Percentiles rank a stretch among this genome's conserved stretches.
Conservation (phyloP, 2,113 vertebrate genomes). For the Trochalopteron elliotii region DNA sequence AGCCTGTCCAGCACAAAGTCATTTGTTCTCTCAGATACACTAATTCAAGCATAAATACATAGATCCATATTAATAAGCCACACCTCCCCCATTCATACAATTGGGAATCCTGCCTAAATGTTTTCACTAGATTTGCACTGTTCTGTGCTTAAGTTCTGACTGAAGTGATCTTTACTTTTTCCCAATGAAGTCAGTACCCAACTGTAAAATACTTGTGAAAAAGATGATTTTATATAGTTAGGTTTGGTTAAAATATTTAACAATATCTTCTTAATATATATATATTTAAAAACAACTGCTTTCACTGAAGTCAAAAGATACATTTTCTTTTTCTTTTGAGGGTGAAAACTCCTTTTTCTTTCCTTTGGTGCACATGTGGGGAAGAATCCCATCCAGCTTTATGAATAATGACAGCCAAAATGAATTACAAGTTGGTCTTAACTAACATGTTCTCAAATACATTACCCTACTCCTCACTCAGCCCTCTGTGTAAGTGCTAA, state of each 20-base stretch:
- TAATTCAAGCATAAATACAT: constrained; percentile 58
- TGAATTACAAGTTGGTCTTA: constrained; percentile 54
- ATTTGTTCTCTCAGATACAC: constrained; percentile 40
- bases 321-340: background rate
- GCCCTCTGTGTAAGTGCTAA: constrained; percentile 53
- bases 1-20: constrained; percentile 39
- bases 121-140: background rate
- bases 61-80: constrained; percentile 28
- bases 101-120: background rate
- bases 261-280: background rate
- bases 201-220: background rate
- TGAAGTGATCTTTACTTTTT: background rate
- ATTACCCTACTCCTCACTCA: constrained; percentile 41
- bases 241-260: background rate
- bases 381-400: constrained; percentile 18
- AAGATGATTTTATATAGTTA: background rate
- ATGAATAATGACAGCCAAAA: constrained; percentile 46
- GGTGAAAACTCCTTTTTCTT: background rate
- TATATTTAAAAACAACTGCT: background rate
- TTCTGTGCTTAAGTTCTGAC: background rate
- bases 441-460: constrained; percentile 55
- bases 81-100: background rate
- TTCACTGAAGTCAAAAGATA: background rate
- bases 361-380: background rate
- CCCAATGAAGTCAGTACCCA: background rate